Conservation (phyloP, 2,797 vertebrate species). For the Psittacula echo region DNA sequence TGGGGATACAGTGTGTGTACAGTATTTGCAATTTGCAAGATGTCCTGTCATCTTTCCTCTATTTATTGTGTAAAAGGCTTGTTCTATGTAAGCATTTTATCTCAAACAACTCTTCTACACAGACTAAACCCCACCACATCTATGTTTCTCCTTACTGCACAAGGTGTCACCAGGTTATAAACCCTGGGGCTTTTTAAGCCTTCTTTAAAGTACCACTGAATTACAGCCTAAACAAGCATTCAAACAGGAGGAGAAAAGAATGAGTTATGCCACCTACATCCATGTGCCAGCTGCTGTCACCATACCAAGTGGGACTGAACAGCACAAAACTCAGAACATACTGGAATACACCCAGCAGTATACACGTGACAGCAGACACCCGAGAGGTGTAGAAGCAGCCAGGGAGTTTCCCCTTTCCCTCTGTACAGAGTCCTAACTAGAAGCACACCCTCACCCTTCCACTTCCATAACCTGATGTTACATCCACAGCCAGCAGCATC, state of each 20-base stretch:
- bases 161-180: background rate
- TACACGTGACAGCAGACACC: accelerated
- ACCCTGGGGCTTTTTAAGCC: background rate
- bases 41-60: background rate
- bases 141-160: background rate
- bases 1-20: background rate
- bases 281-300: background rate
- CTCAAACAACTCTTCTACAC: background rate
- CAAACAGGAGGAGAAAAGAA: background rate
- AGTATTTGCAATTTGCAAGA: background rate
- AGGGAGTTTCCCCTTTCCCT: background rate
- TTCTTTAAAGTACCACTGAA: background rate
- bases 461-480: accelerated
- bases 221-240: background rate
- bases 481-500: background rate
- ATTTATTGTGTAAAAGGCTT: background rate
- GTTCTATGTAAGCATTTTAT: background rate
- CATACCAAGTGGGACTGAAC: background rate
- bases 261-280: background rate
- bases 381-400: accelerated
- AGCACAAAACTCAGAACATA: background rate
- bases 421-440: background rate
- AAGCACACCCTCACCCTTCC: background rate
- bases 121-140: background rate
- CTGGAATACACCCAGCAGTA: background rate